A percentile compares a stretch with the other conserved stretches of the same genome.
Evolutionary conservation across 2,888 invertebrate species (phyloP).

Genomic region (Himalopsyche tibetana): DNA sequence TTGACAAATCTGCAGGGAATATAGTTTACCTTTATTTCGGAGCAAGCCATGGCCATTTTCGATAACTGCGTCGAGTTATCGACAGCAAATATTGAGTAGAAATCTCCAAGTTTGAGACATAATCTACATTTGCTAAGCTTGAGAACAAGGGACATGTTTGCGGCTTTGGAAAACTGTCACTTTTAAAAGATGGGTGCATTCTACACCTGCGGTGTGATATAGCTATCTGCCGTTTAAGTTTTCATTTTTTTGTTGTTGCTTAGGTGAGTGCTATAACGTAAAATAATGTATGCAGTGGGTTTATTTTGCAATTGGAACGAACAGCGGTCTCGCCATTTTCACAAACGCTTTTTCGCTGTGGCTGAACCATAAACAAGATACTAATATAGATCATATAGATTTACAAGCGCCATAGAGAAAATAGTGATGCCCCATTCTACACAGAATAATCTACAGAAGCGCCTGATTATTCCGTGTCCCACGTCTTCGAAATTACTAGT

Average conservation of each 20-base stretch:
- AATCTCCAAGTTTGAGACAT: slow-evolving; percentile 77
- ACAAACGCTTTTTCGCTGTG: slow-evolving; percentile 6
- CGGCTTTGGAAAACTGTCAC: slow-evolving; percentile 50
- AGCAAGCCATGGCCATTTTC: slow-evolving; percentile 77
- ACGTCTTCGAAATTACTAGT: too few species aligned
- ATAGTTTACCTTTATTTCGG: slow-evolving; percentile 68
- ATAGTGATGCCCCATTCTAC: too few species aligned
- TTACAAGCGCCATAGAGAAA: too few species aligned
- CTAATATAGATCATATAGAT: too few species aligned
- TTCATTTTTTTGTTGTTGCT: not conserved
- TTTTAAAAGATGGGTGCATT: slow-evolving; percentile 51
- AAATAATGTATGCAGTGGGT: not conserved
- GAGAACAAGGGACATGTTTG: slow-evolving; percentile 63
- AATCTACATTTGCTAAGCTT: slow-evolving; percentile 76
- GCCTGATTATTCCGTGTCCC: too few species aligned
- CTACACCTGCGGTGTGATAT: slow-evolving; percentile 37
- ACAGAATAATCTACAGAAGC: too few species aligned
- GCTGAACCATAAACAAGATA: not conserved
- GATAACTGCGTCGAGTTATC: slow-evolving; percentile 75
- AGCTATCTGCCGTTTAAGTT: not conserved
- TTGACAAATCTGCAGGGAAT: not conserved
- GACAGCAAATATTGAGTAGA: slow-evolving; percentile 76
- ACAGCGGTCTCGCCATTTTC: slow-evolving; percentile 36
- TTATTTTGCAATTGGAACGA: not conserved
- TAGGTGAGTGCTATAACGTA: not conserved